These are phyloP conservation scores for Leptobrachium leishanense DNA, from an alignment of 2,113 vertebrate genomes.

Conservation along the genomic window DNA sequence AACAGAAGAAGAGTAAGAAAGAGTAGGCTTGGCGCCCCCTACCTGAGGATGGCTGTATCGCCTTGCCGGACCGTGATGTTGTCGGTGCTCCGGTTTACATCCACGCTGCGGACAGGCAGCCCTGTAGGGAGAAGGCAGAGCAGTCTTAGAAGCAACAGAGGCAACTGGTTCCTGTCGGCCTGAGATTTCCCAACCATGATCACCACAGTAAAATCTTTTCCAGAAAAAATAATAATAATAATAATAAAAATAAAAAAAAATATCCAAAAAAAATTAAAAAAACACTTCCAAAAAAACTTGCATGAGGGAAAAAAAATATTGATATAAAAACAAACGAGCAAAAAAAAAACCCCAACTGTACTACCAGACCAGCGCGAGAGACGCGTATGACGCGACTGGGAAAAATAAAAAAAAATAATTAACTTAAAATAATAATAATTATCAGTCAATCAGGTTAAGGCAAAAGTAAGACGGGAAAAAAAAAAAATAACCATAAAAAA, in stretches of 20 bases:
- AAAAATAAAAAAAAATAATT: conserved; percentile 5
- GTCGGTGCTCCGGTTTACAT: conserved; percentile 95
- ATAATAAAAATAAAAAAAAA: neutral
- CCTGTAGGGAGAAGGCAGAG: conserved; percentile 98
- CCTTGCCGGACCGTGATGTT: conserved; percentile 99
- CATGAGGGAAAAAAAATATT: neutral
- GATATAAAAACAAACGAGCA: neutral
- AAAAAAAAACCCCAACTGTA: neutral
- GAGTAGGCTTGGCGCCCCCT: conserved; percentile 66
- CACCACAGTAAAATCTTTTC: neutral
- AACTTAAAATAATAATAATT: neutral
- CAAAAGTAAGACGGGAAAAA: neutral
- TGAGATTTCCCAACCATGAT: conserved; percentile 86
- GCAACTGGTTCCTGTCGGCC: conserved; percentile 87
- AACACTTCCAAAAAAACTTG: neutral
- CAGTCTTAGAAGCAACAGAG: conserved; percentile 92
- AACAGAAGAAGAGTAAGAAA: neutral
- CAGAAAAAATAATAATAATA: neutral
- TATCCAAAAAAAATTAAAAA: neutral
- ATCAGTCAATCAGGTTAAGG: too few species aligned
- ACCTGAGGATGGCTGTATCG: conserved; percentile 97
- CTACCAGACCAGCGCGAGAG: neutral
- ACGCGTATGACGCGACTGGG: neutral
- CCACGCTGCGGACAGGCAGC: conserved; percentile 96
- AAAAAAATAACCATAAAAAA: neutral